Evolutionary conservation across 1,140 invertebrate species (phyloP), one percentile per base, ranked within the genome.

Genomic region (Coptotermes formosanus): DNA sequence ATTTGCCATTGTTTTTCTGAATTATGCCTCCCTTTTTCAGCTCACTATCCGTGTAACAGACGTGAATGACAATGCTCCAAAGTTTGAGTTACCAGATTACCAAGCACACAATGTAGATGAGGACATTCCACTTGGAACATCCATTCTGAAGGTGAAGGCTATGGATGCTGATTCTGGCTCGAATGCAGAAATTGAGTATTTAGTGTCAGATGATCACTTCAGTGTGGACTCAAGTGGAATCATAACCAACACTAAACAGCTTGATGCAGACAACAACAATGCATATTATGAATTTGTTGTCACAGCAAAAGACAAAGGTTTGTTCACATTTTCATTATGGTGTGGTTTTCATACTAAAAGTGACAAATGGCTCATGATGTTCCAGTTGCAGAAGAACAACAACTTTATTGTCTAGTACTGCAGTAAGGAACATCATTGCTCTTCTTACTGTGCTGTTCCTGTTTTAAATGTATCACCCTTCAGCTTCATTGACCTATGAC

Each of bases 41-140:
- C 90, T 98, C 30, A 97, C 96, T 12, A 97, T 97, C 87, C 93
- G 96, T 82, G 97, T 98, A 1, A 97, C 97, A n/a, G 97, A 98
- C 91, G 97, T 98, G 3, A 98, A 98, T 89, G 97, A 98, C 90
- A 97, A 98, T 90, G 96, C 96, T 9, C 97, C 97, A 0, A 98
- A 98, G 90, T 98, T 98, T 89, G 97, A 98, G 91, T 91, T 98
- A 82, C 97, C 97, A 1, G 97, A 98, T 91, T 98, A 98, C 90
- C 97, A 98, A 92, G 97, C 97, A 1, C 97, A 98, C 90, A 98
- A 98, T 90, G 96, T 98, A 8, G 97, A 98, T 89, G 97, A 98
- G 92, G 97, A 98, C 89, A 96, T 98, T 87, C 94, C 97, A 0
- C 92, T 97, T 81, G 97, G 97, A 75, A 97, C 97, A 0, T 97